Evolutionary conservation across 2,113 vertebrate genomes (phyloP).

Genomic region (Sylvia atricapilla): DNA sequence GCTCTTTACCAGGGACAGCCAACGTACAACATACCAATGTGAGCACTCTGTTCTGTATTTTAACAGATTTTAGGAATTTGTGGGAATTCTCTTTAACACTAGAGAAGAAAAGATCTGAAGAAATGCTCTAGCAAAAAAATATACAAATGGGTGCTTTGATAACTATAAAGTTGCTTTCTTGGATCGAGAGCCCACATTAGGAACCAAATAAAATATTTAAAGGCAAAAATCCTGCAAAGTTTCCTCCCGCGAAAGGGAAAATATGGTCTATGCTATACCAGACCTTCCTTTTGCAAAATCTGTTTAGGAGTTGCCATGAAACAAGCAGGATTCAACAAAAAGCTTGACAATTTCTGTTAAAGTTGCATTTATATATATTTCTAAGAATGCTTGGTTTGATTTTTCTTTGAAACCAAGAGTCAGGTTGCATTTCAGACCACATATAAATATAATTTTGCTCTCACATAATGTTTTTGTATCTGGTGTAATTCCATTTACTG

Average conservation of each 20-base stretch:
- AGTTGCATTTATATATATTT: not conserved
- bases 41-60: conserved; percentile 42
- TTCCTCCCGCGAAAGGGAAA: conserved; percentile 29
- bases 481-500: conserved; percentile 47
- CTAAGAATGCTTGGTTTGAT: not conserved
- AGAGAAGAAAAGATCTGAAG: conserved; percentile 53
- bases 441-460: conserved; percentile 53
- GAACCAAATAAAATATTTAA: conserved; percentile 61
- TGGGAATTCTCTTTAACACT: conserved; percentile 35
- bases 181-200: not conserved
- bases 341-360: not conserved
- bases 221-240: conserved; percentile 48
- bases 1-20: conserved; percentile 21
- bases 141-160: conserved; percentile 34
- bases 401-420: conserved; percentile 22
- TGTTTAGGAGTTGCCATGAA: conserved; percentile 20
- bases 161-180: conserved; percentile 54
- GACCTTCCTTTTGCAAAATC: conserved; percentile 3
- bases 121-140: conserved; percentile 24
- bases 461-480: conserved; percentile 49
- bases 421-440: conserved; percentile 46
- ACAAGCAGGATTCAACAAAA: conserved; percentile 12
- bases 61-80: conserved; percentile 52
- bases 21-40: not conserved
- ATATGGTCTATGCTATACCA: not conserved